These are phyloP conservation scores for Dryobota labecula DNA, from an alignment of 2,888 invertebrate genomes.

Conservation along the genomic window DNA sequence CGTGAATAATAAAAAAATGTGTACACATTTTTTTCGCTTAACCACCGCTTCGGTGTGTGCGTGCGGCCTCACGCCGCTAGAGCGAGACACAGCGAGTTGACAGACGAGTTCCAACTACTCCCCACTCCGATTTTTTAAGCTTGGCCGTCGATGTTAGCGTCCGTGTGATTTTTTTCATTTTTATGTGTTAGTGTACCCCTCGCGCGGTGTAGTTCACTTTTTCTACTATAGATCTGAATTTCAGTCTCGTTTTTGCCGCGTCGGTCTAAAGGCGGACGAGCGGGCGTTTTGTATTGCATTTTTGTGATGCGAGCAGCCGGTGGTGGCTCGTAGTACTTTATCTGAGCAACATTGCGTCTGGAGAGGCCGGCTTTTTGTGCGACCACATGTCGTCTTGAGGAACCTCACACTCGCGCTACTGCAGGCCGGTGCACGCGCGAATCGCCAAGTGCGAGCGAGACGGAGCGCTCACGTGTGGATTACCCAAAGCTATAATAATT, in stretches of 20 bases:
- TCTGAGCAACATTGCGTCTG: conserved; percentile 72
- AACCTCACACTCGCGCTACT: conserved; percentile 74
- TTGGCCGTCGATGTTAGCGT: conserved; percentile 86
- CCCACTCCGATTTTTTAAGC: conserved; percentile 90
- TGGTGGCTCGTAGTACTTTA: conserved; percentile 71
- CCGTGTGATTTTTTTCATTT: conserved; percentile 90
- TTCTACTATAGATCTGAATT: conserved; percentile 91
- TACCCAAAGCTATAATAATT: conserved; percentile 82
- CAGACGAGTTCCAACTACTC: conserved; percentile 75
- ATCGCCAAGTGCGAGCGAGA: conserved; percentile 83
- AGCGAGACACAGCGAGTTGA: conserved; percentile 78
- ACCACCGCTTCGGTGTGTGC: conserved; percentile 85
- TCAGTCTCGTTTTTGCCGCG: conserved; percentile 91
- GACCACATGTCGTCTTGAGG: conserved; percentile 84
- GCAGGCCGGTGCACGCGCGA: conserved; percentile 86
- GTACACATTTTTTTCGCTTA: conserved; percentile 91
- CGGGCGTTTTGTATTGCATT: conserved; percentile 87
- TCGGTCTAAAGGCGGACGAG: conserved; percentile 89
- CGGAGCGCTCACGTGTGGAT: conserved; percentile 85
- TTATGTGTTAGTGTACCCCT: conserved; percentile 91
- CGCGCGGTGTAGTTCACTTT: conserved; percentile 90
- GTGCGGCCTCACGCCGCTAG: conserved; percentile 86
- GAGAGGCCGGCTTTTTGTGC: conserved; percentile 82
- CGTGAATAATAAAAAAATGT: conserved; percentile 91
- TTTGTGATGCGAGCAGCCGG: conserved; percentile 83